Evolutionary conservation across 2,888 invertebrate genomes (phyloP).

Genomic region (Drosophila quinaria): DNA sequence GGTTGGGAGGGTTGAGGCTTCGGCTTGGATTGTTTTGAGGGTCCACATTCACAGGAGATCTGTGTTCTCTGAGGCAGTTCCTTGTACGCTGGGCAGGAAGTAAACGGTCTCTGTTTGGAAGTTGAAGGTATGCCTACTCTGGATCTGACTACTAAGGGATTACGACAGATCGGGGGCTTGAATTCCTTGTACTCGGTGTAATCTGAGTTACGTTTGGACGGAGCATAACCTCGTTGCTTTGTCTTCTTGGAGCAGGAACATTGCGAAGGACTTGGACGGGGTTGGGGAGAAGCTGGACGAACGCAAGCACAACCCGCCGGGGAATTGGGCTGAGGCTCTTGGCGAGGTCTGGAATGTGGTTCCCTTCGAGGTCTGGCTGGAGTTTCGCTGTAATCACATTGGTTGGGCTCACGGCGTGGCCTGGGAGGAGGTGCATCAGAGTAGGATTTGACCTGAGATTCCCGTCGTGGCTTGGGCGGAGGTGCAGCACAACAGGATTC

Average conservation of each 20-base stretch:
- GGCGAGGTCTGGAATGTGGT: neutral
- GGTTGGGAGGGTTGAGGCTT: neutral
- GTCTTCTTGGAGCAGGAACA: neutral
- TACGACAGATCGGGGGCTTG: neutral
- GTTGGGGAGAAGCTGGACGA: neutral
- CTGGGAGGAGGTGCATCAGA: neutral
- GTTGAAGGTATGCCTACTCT: neutral
- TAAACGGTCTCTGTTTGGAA: neutral
- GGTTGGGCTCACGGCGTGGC: neutral
- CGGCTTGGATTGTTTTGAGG: neutral
- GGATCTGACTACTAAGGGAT: constrained; percentile 23
- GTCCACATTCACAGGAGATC: neutral
- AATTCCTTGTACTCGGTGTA: constrained; percentile 31
- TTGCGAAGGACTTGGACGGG: neutral
- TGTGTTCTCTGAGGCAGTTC: neutral
- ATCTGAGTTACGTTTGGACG: constrained; percentile 12
- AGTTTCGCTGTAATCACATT: neutral
- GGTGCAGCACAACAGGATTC: neutral
- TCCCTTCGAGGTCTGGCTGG: neutral
- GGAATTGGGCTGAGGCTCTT: neutral
- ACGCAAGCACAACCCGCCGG: neutral
- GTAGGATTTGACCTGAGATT: neutral
- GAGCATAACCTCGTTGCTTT: neutral
- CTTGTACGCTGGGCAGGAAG: neutral
- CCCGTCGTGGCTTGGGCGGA: neutral